Base-by-base conservation (phyloP, 2,113 vertebrate genomes). In the Fregata magnificens region DNA sequence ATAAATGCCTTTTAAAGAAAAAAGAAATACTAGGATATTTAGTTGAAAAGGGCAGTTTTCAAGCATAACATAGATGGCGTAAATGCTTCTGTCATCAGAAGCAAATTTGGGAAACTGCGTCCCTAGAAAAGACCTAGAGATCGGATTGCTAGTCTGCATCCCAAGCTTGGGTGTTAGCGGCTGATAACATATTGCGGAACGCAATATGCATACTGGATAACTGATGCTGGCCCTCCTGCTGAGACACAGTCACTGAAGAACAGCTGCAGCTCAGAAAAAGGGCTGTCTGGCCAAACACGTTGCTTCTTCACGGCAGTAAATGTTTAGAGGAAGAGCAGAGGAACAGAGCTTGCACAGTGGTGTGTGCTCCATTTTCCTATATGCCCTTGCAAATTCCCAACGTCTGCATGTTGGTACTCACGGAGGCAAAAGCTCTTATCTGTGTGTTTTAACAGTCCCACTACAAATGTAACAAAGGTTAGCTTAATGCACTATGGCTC, bases 221-320 rank as follows among this genome's bases (percentile, higher is more conserved):
- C 29, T n/a, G 81, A 28, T 49, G 92, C 82, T 56, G 73, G 53
- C 67, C 49, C 1, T 5, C 83, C 34, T 78, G 63, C 67, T 29
- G 45, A 86, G 90, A 34, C 32, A 38, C 45, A 53, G 50, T 2
- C 72, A 26, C 58, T 73, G 61, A 59, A 26, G 49, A 90, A 77
- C 79, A 92, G 88, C 93, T 96, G 90, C 88, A 90, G 88, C 62
- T 73, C 88, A 89, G 59, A 78, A 77, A 93, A 72, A 89, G 66
- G 24, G 56, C 73, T 76, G 45, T 59, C 72, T 56, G 58, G 58
- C 67, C 67, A 96, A 90, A 88, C 44, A 21, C 4, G 0, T 29
- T 40, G 58, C 38, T 90, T 80, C 76, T 34, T 7, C 0, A 65
- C 0, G 7, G 66, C 82, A 83, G 7, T 45, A 38, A 56, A 38